These are phyloP conservation scores for Fopius arisanus DNA, from an alignment of 1,140 invertebrate genomes.

Conservation along the genomic window DNA sequence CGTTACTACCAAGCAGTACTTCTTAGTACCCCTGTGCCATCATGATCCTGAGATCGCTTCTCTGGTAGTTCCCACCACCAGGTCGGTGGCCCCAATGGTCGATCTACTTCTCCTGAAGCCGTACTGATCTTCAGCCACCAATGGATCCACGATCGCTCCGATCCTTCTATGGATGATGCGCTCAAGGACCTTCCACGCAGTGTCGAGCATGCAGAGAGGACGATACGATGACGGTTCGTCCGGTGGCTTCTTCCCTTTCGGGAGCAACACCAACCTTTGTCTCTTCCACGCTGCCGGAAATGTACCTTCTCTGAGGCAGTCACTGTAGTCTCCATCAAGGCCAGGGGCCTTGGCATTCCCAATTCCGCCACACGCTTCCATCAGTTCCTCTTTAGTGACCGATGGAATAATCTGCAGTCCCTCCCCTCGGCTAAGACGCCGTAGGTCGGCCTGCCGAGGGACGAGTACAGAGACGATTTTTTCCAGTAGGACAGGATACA, in stretches of 20 bases:
- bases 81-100: constrained; percentile 39
- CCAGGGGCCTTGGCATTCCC: constrained; percentile 46
- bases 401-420: constrained; percentile 17
- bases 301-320: not conserved
- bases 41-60: not conserved
- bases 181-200: no score
- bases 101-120: constrained; percentile 38
- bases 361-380: constrained; percentile 31
- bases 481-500: constrained; percentile 15
- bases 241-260: no score
- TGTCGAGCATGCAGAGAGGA: no score
- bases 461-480: constrained; percentile 36
- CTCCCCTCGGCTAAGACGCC: not conserved
- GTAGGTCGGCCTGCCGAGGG: constrained; percentile 3
- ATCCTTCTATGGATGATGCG: not conserved
- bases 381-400: constrained; percentile 27
- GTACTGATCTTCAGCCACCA: constrained; percentile 36
- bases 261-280: no score
- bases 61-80: not conserved
- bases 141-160: not conserved
- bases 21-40: not conserved
- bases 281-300: not conserved
- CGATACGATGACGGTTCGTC: no score
- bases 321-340: constrained; percentile 28
- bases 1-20: not conserved